Evolutionary conservation across 2,113 vertebrate genomes (phyloP), one percentile per base, ranked within the genome.

Genomic region (Poeciliopsis prolifica): DNA sequence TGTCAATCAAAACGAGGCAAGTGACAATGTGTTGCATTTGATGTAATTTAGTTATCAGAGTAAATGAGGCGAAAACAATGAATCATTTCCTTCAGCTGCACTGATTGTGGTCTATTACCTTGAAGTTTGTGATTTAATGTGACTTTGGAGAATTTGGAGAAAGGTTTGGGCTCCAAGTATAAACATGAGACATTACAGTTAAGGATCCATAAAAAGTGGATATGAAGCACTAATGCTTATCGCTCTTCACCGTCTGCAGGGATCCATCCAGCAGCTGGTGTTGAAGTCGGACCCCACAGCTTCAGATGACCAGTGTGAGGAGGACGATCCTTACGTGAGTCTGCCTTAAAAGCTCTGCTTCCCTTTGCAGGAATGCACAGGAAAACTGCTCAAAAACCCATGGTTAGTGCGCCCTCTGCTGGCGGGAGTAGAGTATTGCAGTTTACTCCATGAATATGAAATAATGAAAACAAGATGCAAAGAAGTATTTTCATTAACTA

Each of bases 261-360:
- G 98, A 30, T 97, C 96, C 5, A 96, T 99, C 82, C 97, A 98
- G 87, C 96, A 97, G 84, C 93, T 99, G 88, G 91, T 93, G 61
- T 63, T 99, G 80, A 96, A 95, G 76, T 85, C 95, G 0, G 95
- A 98, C 87, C 94, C 95, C 84, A 92, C 89, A 54, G 92, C 93
- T 70, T 90, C 94, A 0, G 96, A 97, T 80, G 96, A 97, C 78
- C 94, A 96, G 68, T 98, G 98, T 75, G 97, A 98, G 86, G 96
- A 97, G 26, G 97, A 97, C 61, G 97, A 98, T 58, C 94, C 96
- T 17, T 96, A 96, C 67, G 97, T 99, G 84, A 97, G 96, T 93
- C 76, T n/a, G 61, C 75, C 61, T 42, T n/a, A 24, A 58, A 65
- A 63, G 33, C 29, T 4, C 10, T 28, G 30, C 42, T 19, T 48